Evolutionary conservation across 2,797 vertebrate genomes (phyloP), one percentile per base, ranked within the genome.

Genomic region (Benthosema pterotum): DNA sequence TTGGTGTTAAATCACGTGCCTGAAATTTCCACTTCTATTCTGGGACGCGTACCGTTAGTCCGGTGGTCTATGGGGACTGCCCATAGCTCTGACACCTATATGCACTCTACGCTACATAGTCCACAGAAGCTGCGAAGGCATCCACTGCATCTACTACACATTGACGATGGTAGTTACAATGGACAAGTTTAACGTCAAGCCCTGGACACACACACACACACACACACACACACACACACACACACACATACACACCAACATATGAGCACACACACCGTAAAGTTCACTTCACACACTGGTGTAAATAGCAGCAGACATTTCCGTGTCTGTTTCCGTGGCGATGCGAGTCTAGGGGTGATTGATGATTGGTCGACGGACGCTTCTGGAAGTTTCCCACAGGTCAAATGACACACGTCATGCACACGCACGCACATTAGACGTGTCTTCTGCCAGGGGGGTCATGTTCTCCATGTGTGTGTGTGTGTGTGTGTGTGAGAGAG

Each of bases 1-100:
- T 38, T 25, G 54, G 72, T 57, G 65, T 68, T 62, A 65, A 72
- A n/a, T n/a, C n/a, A n/a, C n/a, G n/a, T n/a, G n/a, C n/a, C n/a
- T n/a, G n/a, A n/a, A n/a, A n/a, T n/a, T n/a, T n/a, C n/a, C n/a
- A n/a, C n/a, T n/a, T n/a, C n/a, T n/a, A n/a, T n/a, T n/a, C n/a
- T n/a, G n/a, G n/a, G n/a, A n/a, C n/a, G n/a, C n/a, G n/a, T n/a
- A n/a, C n/a, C n/a, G n/a, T n/a, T n/a, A n/a, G n/a, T n/a, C n/a
- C n/a, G n/a, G n/a, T n/a, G n/a, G n/a, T n/a, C n/a, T n/a, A n/a
- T n/a, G n/a, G n/a, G n/a, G n/a, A n/a, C n/a, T n/a, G n/a, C n/a
- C n/a, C n/a, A n/a, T n/a, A n/a, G n/a, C n/a, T n/a, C n/a, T n/a
- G n/a, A n/a, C n/a, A n/a, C n/a, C n/a, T n/a, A n/a, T n/a, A n/a